Evolutionary conservation across 2,113 vertebrate genomes (phyloP).

Genomic region (Chaetops frenatus): DNA sequence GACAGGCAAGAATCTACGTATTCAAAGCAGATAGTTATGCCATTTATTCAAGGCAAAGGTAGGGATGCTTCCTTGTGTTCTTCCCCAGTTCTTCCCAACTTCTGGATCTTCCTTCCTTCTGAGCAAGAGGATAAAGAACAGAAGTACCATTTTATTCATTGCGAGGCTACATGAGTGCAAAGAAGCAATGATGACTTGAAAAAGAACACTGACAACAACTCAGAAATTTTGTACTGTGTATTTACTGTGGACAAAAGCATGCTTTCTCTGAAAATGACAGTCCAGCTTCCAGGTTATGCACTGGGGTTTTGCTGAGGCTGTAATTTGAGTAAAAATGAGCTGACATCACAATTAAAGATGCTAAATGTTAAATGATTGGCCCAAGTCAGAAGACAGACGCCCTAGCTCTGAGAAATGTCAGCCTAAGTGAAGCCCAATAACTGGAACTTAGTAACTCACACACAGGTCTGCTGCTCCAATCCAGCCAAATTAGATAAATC

Average conservation of each 20-base stretch:
- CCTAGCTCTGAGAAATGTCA: neutral
- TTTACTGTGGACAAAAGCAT: neutral
- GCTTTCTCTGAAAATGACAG: neutral
- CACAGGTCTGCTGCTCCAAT: neutral
- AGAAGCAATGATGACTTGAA: neutral
- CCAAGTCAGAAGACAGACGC: neutral
- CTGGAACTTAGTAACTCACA: neutral
- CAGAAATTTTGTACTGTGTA: neutral
- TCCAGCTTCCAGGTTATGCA: neutral
- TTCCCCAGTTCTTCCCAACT: neutral
- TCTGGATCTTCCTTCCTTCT: neutral
- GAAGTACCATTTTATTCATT: neutral
- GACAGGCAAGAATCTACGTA: neutral
- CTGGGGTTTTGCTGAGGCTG: neutral
- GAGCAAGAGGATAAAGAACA: neutral
- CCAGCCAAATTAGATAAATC: neutral
- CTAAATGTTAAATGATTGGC: neutral
- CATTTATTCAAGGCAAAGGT: neutral
- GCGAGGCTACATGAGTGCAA: neutral
- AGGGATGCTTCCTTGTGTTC: neutral
- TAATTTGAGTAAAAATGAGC: neutral
- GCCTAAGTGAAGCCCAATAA: neutral
- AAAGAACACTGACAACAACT: neutral
- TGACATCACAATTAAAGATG: neutral
- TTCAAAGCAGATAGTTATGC: neutral